Conservation (phyloP, 1,140 invertebrate species). For the Ooceraea biroi region DNA sequence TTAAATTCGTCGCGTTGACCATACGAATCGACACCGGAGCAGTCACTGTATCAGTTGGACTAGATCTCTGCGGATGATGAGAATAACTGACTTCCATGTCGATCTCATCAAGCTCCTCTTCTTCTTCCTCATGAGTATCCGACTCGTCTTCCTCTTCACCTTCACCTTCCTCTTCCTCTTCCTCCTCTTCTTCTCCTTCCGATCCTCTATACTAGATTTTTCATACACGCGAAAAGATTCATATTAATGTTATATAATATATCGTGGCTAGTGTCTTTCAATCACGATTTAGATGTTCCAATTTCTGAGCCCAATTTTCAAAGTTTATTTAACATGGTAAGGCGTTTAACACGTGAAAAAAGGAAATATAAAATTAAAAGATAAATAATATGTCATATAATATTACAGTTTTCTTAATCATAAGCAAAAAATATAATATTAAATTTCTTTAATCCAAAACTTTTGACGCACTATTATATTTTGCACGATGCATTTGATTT, state of each 20-base stretch:
- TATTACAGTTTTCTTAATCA: not conserved
- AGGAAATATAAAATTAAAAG: not conserved
- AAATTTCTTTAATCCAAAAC: no score
- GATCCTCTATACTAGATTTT: conserved; percentile 80
- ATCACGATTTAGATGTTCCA: not conserved
- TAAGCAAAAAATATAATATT: not conserved
- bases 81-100: conserved; percentile 87
- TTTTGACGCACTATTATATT: not conserved
- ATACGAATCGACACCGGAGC: conserved; percentile 84
- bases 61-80: conserved; percentile 84
- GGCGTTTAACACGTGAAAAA: not conserved
- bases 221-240: not conserved
- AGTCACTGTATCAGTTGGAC: conserved; percentile 81
- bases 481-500: not conserved
- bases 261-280: conserved; percentile 1
- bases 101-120: conserved; percentile 88
- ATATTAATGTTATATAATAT: not conserved
- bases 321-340: not conserved
- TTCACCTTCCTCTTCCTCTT: conserved; percentile 88
- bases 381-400: not conserved
- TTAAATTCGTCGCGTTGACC: conserved; percentile 77
- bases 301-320: not conserved
- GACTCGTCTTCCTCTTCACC: conserved; percentile 90
- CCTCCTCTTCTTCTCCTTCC: conserved; percentile 86
- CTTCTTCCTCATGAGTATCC: conserved; percentile 90